Conservation (phyloP, 1,140 invertebrate species). For the Arion vulgaris region DNA sequence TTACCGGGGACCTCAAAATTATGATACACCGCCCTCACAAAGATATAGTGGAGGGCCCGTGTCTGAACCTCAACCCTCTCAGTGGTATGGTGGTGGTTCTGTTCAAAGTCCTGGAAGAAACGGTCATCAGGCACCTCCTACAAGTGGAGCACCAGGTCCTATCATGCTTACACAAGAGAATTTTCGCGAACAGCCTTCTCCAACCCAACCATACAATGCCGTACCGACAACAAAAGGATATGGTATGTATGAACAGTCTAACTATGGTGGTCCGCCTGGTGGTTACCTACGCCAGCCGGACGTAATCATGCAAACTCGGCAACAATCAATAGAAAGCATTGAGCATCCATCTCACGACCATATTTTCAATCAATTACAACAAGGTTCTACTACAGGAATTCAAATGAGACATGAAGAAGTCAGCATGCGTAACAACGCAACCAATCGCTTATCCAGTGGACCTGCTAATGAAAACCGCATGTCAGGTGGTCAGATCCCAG, state of each 20-base stretch:
- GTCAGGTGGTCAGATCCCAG: background rate
- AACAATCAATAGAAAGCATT: slow-evolving; percentile 39
- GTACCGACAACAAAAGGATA: background rate
- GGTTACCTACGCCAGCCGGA: background rate
- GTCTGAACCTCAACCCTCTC: background rate
- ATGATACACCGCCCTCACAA: background rate
- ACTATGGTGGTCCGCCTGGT: background rate
- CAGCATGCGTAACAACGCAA: slow-evolving; percentile 12
- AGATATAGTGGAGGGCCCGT: background rate
- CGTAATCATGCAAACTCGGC: slow-evolving; percentile 23
- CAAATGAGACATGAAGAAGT: slow-evolving; percentile 3
- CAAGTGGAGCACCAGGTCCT: background rate
- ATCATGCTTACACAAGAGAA: slow-evolving; percentile 29
- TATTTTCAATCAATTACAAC: background rate
- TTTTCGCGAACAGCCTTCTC: background rate
- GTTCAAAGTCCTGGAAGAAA: background rate
- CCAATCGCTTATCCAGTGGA: slow-evolving; percentile 13
- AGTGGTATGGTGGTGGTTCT: background rate
- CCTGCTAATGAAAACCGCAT: background rate
- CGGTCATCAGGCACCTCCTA: background rate
- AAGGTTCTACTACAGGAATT: background rate
- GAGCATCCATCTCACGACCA: slow-evolving; percentile 7
- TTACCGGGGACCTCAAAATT: slow-evolving; percentile 39
- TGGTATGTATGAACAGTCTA: background rate
- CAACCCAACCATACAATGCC: background rate